Evolutionary conservation across 1,140 invertebrate genomes (phyloP), one percentile per base, ranked within the genome.

Genomic region (Limonius californicus): DNA sequence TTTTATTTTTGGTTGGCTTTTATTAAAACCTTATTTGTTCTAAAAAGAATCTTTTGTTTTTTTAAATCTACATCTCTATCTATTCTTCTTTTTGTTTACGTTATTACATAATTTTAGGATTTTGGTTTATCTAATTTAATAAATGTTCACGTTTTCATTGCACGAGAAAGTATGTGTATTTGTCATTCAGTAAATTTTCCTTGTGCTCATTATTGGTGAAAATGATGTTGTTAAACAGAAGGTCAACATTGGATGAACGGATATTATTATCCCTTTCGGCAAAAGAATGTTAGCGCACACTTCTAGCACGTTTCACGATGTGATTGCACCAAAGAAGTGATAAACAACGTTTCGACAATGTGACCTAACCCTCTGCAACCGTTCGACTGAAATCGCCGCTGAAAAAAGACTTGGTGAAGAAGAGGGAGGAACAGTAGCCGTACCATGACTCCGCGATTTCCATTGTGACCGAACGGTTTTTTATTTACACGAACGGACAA

Each of bases 401-500:
- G 11, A 39, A 39, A 14, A 39, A 9, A 39, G 8, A 39, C n/a
- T 7, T 11, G 9, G 9, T 9, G 23, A 9, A 27, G 23, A 27
- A 3, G 23, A 27, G 23, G 23, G 23, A 39, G 35, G 35, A 14
- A 39, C 66, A 64, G 68, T 68, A 70, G 68, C 66, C 60, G 60
- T 65, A 27, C 62, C 21, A 66, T 73, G 72, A 73, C 72, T 70
- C 35, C 68, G 27, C 62, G 39, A 59, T 69, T 73, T 64, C 61
- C n/a, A 70, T 73, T 72, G 64, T 69, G 55, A 27, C 35, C 18
- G 53, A 32, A 58, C 60, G 68, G 54, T 69, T 73, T 73, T 73
- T 72, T 71, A 72, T 72, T 71, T 69, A 73, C 65, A 59, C 62
- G 61, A 71, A 68, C 68, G 68, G 62, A 73, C 70, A 73, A 73